These are phyloP conservation scores for Melolontha melolontha DNA, from an alignment of 2,888 invertebrate species.

Conservation along the genomic window DNA sequence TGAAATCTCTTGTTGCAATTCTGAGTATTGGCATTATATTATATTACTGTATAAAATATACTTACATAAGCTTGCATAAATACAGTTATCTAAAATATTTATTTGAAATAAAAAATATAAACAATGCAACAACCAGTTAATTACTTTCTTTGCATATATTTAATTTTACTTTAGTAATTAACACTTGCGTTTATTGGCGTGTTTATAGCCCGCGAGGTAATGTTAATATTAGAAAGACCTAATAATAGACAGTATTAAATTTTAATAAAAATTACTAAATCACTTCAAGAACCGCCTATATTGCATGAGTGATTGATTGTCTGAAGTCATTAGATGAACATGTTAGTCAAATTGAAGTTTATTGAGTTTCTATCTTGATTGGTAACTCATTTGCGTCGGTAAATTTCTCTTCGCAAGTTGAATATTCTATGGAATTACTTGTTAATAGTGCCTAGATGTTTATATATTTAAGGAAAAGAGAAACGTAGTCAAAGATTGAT, in stretches of 20 bases:
- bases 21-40: no score
- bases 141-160: background rate
- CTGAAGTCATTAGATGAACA: conserved; percentile 11
- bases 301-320: conserved; percentile 23
- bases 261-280: conserved; percentile 7
- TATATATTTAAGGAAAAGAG: conserved; percentile 9
- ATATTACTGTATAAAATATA: no score
- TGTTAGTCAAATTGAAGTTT: conserved; percentile 20
- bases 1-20: no score
- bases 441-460: background rate
- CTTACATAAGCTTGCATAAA: no score
- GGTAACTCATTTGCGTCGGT: conserved; percentile 20
- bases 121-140: no score
- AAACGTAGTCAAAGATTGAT: background rate
- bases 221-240: background rate
- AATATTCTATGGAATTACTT: background rate
- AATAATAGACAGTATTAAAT: conserved; percentile 1
- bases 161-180: background rate
- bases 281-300: conserved; percentile 5
- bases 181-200: no score
- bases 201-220: no score
- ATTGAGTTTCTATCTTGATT: background rate
- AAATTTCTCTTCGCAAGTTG: conserved; percentile 13
- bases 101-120: no score
- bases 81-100: no score